Base-by-base conservation (phyloP, 37 sponge, comb jelly and placozoan genomes). In the Beroe forskalii region DNA sequence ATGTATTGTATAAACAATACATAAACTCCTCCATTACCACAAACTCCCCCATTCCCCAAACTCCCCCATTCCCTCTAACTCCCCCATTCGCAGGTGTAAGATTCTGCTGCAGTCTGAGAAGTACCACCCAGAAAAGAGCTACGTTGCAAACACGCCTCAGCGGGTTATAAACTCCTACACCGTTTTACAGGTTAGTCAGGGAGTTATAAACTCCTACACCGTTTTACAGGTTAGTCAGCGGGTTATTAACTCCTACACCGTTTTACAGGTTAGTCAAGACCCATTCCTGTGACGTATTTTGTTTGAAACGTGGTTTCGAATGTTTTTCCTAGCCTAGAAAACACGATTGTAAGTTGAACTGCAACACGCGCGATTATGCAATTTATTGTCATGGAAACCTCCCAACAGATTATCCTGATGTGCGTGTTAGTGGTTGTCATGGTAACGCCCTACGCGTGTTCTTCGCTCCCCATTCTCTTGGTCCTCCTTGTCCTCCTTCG, bases 131-230 rank as follows among this genome's bases (percentile, higher is more conserved):
- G 66, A 63, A 63, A 63, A 63, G n/a, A 30, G 25, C 3, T 63
- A 63, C 66, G 66, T 63, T 3, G 66, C 66, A n/a, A 63, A 63
- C 66, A 63, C 66, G 3, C 66, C 66, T 3, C 66, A 63, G n/a
- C 20, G 25, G 25, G 66, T 63, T 30, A 63, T 63, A 8, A 63
- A 63, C 25, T 63, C 66, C 25, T 63, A 23, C 66, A 63, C 66
- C 66, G n/a, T 63, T 20, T 20, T 63, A 8, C 66, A 63, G 66
- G 66, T 63, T 28, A 55, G n/a, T 3, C 66, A 63, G n/a, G 25
- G 25, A 63, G 66, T 63, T 30, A 63, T 63, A 8, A 63, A 63
- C 25, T 63, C 66, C 25, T 63, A 23, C 66, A 63, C 66, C 66
- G n/a, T 63, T 20, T 20, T 63, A 8, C 66, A 63, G 66, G 66